Conservation (phyloP, 37 sponge, comb jelly and placozoan species). For the Mnemiopsis leidyi region DNA sequence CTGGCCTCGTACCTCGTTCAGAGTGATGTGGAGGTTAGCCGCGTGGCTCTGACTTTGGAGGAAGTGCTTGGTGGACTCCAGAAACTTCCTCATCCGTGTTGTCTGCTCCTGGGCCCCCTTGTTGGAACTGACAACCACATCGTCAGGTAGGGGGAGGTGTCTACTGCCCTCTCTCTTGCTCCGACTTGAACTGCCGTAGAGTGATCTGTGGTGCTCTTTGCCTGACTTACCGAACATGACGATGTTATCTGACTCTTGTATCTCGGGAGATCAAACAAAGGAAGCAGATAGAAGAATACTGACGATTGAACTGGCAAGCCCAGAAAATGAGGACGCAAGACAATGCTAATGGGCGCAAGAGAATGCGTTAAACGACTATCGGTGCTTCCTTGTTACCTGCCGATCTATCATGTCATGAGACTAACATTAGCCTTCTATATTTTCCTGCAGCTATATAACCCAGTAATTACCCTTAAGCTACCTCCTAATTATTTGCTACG, state of each 20-base stretch:
- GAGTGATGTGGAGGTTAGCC: not conserved
- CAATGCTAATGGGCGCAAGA: not conserved
- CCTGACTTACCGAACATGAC: not conserved
- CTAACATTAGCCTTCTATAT: not conserved
- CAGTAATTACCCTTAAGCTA: not conserved
- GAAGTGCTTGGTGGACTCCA: constrained; percentile 53
- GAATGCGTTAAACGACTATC: not conserved
- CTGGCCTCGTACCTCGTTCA: not conserved
- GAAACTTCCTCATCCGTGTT: constrained; percentile 29
- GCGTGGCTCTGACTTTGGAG: constrained; percentile 12
- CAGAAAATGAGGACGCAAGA: not conserved
- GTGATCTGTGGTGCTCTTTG: not conserved
- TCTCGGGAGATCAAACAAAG: not conserved
- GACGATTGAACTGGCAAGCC: not conserved
- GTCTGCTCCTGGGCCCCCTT: constrained; percentile 8
- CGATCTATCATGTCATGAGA: not conserved
- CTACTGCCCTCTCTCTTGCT: not conserved
- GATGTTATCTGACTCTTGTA: not conserved
- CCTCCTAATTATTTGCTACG: not conserved
- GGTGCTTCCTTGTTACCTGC: not conserved
- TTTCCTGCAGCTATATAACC: not conserved
- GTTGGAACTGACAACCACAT: not conserved
- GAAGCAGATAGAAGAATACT: not conserved
- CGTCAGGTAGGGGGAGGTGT: not conserved
- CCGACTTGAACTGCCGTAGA: not conserved